Evolutionary conservation across 2,113 vertebrate genomes (phyloP).

Genomic region (Hippocampus zosterae): DNA sequence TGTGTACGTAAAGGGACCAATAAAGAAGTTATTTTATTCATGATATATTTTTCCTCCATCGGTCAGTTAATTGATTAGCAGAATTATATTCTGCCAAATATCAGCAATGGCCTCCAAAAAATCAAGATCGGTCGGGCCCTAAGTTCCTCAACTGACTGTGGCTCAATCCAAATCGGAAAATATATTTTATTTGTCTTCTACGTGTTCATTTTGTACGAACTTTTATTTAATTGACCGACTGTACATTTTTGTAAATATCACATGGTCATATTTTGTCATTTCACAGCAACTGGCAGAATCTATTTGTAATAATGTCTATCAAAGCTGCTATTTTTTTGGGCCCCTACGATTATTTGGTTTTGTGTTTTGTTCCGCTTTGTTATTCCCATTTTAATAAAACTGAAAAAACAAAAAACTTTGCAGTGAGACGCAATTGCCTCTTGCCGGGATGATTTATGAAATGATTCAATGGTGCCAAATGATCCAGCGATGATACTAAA

Average conservation of each 20-base stretch:
- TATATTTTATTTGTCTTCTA: neutral
- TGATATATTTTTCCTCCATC: no score
- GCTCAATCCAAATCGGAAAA: neutral
- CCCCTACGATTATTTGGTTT: constrained; percentile 32
- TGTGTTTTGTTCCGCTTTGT: constrained; percentile 46
- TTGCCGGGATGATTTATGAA: neutral
- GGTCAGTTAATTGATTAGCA: no score
- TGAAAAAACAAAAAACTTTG: neutral
- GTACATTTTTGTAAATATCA: constrained; percentile 67
- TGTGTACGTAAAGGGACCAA: no score
- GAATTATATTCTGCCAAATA: no score
- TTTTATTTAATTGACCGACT: constrained; percentile 60
- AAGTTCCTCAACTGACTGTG: neutral
- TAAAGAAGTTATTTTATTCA: no score
- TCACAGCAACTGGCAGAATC: constrained; percentile 23
- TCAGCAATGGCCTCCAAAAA: no score
- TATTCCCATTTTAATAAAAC: constrained; percentile 62
- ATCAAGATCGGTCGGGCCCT: no score
- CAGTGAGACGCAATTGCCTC: neutral
- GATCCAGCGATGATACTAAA: neutral
- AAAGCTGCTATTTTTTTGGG: constrained; percentile 68
- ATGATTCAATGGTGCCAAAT: neutral
- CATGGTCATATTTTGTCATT: constrained; percentile 33
- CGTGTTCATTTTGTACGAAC: constrained; percentile 13
- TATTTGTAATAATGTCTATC: constrained; percentile 52